Conservation (phyloP, 2,113 vertebrate genomes). For the Xiphias gladius region DNA sequence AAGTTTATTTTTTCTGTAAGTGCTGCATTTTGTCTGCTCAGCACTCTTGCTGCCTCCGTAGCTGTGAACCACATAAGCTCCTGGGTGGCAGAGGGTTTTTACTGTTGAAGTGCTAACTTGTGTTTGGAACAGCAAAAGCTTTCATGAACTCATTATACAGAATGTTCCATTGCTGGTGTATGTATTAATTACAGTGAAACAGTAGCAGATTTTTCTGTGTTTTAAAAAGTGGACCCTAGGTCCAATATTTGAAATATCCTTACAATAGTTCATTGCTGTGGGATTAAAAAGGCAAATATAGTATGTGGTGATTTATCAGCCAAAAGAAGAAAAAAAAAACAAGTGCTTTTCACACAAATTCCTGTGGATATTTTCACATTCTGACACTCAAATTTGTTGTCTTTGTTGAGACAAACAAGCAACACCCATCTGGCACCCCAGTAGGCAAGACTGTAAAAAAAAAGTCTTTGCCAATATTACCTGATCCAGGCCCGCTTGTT, state of each 20-base stretch:
- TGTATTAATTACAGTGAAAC: conserved; percentile 1
- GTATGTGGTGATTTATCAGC: conserved; percentile 9
- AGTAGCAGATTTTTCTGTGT: neutral
- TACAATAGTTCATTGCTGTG: conserved; percentile 11
- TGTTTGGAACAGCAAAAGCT: neutral
- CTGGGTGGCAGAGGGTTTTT: neutral
- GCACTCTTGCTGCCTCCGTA: neutral
- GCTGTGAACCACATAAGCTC: neutral
- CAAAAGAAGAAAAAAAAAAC: neutral
- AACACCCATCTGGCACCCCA: conserved; percentile 46
- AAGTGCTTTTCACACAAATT: neutral
- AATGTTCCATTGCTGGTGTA: neutral
- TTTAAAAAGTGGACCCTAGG: conserved; percentile 14
- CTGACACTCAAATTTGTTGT: conserved; percentile 46
- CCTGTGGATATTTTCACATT: conserved; percentile 29
- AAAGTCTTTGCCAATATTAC: conserved; percentile 57
- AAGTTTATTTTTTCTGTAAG: neutral
- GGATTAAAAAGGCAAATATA: conserved; percentile 13
- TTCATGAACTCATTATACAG: conserved; percentile 11
- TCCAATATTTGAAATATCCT: conserved; percentile 15
- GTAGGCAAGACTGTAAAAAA: conserved; percentile 58
- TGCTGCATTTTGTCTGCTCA: neutral
- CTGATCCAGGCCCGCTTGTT: conserved; percentile 62
- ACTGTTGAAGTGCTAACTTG: neutral
- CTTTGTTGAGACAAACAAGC: conserved; percentile 48